phyloP scores from a whole-genome alignment of 2,797 vertebrate genomes.

The Eospalax fontanierii region DNA sequence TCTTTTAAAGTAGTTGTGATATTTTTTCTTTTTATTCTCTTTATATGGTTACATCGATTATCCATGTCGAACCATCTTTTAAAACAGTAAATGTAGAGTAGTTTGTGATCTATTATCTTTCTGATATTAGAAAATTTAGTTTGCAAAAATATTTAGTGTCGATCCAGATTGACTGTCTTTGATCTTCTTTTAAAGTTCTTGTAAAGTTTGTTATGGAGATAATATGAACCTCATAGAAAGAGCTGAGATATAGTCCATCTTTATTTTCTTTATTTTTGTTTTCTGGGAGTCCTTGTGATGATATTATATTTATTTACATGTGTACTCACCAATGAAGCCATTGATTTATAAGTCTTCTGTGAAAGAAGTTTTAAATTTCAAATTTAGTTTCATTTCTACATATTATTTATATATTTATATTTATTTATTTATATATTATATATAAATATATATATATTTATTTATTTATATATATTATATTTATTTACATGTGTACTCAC shows the following conservation, averaged over 20 bases:
- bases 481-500: not conserved
- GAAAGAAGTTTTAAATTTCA: not conserved
- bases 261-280: not conserved
- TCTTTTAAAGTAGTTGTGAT: not conserved
- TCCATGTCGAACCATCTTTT: not conserved
- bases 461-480: not conserved
- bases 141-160: not conserved
- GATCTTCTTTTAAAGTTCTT: not conserved
- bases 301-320: not conserved
- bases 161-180: not conserved
- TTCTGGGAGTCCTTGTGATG: not conserved
- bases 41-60: not conserved
- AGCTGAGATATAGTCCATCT: not conserved
- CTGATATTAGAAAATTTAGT: not conserved
- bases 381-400: not conserved
- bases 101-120: not conserved
- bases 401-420: not conserved
- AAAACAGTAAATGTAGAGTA: not conserved
- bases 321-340: not conserved
- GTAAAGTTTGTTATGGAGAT: not conserved
- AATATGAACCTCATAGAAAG: not conserved
- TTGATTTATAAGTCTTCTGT: not conserved
- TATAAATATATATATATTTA: not conserved
- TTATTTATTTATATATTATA: not conserved
- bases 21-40: not conserved